phyloP scores from a whole-genome alignment of 2,888 invertebrate species.

The Lithosia quadra region DNA sequence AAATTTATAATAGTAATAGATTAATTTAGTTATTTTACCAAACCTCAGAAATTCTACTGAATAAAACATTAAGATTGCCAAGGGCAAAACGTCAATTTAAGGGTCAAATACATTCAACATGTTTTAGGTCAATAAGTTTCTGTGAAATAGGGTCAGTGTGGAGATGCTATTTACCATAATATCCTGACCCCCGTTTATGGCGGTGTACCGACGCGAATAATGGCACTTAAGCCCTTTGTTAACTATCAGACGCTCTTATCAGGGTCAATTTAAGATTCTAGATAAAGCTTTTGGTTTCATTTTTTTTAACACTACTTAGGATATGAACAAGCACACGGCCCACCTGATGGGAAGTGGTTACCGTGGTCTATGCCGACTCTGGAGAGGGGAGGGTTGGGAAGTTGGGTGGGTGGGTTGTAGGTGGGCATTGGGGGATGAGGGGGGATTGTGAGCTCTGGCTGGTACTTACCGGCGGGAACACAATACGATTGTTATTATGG shows the following conservation, averaged over 20 bases:
- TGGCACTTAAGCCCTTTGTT: not conserved
- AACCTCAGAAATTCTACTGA: not conserved
- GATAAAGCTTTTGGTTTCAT: not conserved
- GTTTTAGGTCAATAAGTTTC: not conserved
- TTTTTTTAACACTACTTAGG: too few species aligned
- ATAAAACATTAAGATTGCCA: not conserved
- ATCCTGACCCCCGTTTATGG: not conserved
- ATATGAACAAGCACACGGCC: too few species aligned
- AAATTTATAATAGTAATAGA: too few species aligned
- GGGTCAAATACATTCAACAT: not conserved
- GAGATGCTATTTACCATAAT: not conserved
- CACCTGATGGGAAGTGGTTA: too few species aligned
- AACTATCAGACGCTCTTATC: not conserved
- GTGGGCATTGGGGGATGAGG: too few species aligned
- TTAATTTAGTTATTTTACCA: too few species aligned
- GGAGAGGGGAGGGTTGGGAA: too few species aligned
- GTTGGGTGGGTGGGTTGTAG: too few species aligned
- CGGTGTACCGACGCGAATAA: not conserved
- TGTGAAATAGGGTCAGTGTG: not conserved
- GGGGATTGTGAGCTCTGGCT: too few species aligned
- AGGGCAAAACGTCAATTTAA: not conserved
- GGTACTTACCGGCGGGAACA: too few species aligned
- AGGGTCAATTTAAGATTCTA: not conserved
- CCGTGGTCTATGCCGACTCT: too few species aligned
- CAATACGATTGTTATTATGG: too few species aligned